Base-by-base conservation (phyloP, 2,888 invertebrate species). In the Oegoconia quadripuncta region DNA sequence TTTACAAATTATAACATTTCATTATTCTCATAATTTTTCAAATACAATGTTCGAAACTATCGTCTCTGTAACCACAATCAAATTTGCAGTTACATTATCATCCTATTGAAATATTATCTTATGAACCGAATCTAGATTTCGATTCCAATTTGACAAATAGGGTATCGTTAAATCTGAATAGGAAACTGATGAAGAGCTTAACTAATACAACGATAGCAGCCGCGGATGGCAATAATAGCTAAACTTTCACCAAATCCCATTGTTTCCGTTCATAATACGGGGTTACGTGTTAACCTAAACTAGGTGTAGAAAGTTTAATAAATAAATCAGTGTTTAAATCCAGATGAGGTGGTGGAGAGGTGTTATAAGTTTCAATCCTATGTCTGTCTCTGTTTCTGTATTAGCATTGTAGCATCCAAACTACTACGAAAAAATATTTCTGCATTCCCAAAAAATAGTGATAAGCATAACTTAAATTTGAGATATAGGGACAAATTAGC, bases 301-400 rank as follows among this genome's bases (percentile, higher is more conserved):
- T 59, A 42, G 46, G 3, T 54, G 54, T 78, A 68, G 78, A 78
- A 78, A 79, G 78, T 75, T 64, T 62, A 60, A 69, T 66, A 75
- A 70, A 68, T 56, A 56, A 66, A 63, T 68, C 53, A 41, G 37
- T 55, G 48, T 52, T n/a, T n/a, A n/a, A n/a, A n/a, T n/a, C n/a
- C n/a, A n/a, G n/a, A n/a, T n/a, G n/a, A n/a, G n/a, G n/a, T n/a
- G n/a, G n/a, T n/a, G n/a, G n/a, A n/a, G n/a, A n/a, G n/a, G n/a
- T n/a, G n/a, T n/a, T n/a, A n/a, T n/a, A n/a, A n/a, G n/a, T n/a
- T n/a, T n/a, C n/a, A n/a, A n/a, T n/a, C n/a, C n/a, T n/a, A n/a
- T n/a, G n/a, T n/a, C n/a, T n/a, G n/a, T n/a, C n/a, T n/a, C n/a
- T n/a, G n/a, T n/a, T n/a, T n/a, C n/a, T n/a, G n/a, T n/a, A n/a